These are phyloP conservation scores for Tetragnatha versicolor DNA, from an alignment of 1,140 invertebrate genomes.

Conservation along the genomic window DNA sequence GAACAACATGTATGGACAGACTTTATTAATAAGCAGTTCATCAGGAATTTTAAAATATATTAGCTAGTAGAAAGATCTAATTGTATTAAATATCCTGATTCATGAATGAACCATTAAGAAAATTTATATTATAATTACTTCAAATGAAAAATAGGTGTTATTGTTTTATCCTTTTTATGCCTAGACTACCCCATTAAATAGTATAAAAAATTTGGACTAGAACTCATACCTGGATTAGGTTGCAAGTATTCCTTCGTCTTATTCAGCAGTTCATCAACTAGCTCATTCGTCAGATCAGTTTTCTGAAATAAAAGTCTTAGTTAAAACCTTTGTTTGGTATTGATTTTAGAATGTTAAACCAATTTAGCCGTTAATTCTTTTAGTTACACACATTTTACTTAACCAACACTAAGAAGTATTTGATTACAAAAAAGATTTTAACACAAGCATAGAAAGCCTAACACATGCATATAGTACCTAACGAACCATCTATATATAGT, in stretches of 20 bases:
- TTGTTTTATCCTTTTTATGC: neutral
- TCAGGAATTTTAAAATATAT: too few species aligned
- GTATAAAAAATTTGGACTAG: too few species aligned
- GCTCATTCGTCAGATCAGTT: conserved; percentile 94
- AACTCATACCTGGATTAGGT: conserved; percentile 85
- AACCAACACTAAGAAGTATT: too few species aligned
- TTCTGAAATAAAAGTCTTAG: conserved; percentile 72
- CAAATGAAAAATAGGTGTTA: too few species aligned
- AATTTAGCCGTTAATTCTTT: too few species aligned
- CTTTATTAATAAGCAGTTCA: too few species aligned
- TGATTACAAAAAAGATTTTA: neutral
- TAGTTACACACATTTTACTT: too few species aligned
- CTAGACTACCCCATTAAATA: too few species aligned
- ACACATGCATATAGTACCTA: neutral
- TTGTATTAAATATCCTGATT: neutral
- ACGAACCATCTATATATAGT: neutral
- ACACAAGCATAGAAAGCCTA: neutral
- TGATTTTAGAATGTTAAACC: too few species aligned
- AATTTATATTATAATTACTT: neutral
- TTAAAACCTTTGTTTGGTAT: too few species aligned
- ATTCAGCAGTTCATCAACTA: conserved; percentile 93
- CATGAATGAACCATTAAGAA: neutral
- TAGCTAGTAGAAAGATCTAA: too few species aligned
- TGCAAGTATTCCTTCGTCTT: conserved; percentile 99
- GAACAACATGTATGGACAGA: too few species aligned